Base-by-base conservation (phyloP, 2,888 invertebrate species). In the Phasia obesa region DNA sequence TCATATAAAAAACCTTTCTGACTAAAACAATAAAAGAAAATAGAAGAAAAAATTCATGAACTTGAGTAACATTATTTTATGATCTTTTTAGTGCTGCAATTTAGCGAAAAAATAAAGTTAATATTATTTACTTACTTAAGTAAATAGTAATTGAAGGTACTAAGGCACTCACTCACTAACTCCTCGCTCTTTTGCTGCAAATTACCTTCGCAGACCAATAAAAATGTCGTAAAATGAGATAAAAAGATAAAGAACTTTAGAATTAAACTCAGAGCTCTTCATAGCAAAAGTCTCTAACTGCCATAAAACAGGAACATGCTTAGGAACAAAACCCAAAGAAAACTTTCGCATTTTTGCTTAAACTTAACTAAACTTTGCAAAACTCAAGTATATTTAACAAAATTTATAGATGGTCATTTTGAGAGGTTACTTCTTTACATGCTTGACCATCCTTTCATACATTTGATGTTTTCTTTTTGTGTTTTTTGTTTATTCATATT, bases 131-230 rank as follows among this genome's bases (percentile, higher is more conserved):
- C n/a, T n/a, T 77, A 77, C 81, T 77, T 82, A 82, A 74, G 64
- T 74, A 82, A 82, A 82, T 74, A 69, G 64, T 78, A 71, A 81
- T 77, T 60, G 67, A 60, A 67, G 44, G 25, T 49, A 23, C 47
- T 49, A 38, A 60, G 38, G 60, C 31, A 59, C 27, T 55, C 23
- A 31, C 44, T 62, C 5, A 13, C 60, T 35, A 4, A 11, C 38
- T 25, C 23, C 15, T n/a, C n/a, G n/a, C 44, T 60, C 59, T 71
- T 82, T 62, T 69, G 42, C 73, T 17, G 64, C 80, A 77, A 85
- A 85, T 85, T 85, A 85, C 85, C 84, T 85, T 77, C 73, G 84
- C 82, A 86, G 86, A 83, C 84, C 81, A 83, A 85, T 86, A 85
- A 86, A 86, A 86, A 84, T 80, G 81, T 84, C 85, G 85, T 86